Evolutionary conservation across 2,113 vertebrate species (phyloP).

Genomic region (Tamias sibiricus): DNA sequence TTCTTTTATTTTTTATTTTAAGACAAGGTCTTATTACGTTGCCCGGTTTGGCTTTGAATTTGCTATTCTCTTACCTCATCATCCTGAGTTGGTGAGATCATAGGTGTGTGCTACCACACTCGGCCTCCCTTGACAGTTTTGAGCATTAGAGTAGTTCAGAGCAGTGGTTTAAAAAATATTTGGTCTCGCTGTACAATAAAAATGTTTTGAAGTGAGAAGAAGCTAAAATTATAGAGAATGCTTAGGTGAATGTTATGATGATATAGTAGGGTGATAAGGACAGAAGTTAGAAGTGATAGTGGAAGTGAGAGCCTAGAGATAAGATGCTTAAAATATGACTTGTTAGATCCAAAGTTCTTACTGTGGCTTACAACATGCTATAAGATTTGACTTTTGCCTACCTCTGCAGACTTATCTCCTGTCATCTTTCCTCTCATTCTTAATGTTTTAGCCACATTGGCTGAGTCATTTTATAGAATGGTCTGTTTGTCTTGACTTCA

Average conservation of each 20-base stretch:
- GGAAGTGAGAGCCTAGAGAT: neutral
- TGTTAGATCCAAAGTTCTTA: neutral
- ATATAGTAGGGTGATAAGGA: neutral
- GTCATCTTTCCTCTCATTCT: neutral
- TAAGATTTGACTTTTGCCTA: neutral
- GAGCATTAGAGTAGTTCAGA: neutral
- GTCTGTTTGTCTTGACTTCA: neutral
- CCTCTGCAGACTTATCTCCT: neutral
- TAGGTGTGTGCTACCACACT: no score
- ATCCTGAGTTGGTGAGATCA: no score
- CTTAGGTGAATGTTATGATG: neutral
- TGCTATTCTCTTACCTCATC: no score
- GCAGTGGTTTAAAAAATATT: neutral
- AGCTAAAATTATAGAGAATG: neutral
- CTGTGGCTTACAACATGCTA: neutral
- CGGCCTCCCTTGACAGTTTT: neutral
- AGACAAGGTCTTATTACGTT: no score
- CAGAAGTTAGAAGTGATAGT: neutral
- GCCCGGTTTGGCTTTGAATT: no score
- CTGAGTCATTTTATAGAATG: neutral
- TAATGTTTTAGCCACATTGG: neutral
- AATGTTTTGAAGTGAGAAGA: neutral
- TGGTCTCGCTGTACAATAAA: neutral
- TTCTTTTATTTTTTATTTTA: no score
- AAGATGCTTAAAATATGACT: neutral